Base-by-base conservation (phyloP, 2,113 vertebrate species). In the Neogobius melanostomus region DNA sequence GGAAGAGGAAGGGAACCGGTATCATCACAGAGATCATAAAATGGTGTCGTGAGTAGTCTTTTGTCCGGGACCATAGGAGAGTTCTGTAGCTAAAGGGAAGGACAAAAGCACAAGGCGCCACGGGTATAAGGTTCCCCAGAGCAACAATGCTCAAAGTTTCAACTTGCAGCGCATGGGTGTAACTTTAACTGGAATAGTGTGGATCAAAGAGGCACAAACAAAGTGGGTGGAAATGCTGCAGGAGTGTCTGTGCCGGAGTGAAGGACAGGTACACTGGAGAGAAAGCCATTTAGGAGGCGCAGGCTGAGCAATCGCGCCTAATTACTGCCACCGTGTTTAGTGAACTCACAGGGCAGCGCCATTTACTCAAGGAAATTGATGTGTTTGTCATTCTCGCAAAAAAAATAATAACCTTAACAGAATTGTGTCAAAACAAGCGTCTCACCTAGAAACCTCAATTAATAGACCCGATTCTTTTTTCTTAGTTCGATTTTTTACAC, bases 161-260 rank as follows among this genome's bases (percentile, higher is more conserved):
- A 87, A 88, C 90, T 93, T 93, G 89, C 92, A 92, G 89, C 86
- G 68, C 89, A 88, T 91, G 91, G 91, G 89, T 91, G 91, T 91
- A 93, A 91, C 90, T 91, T 91, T 89, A 91, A 90, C 88, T 91
- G 82, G 87, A 91, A 91, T 91, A 78, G 75, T 83, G 89, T 76
- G 86, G 90, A 92, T 91, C 88, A 91, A 91, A 92, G 90, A 80
- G 75, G 79, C 84, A 87, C 87, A 89, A 90, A 92, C 89, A 90
- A 89, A 91, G 91, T 91, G 85, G 85, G 88, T 89, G 89, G 88
- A 91, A 91, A 92, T 88, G 89, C 86, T 88, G 90, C 85, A 91
- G 90, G 86, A 92, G 87, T 87, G 87, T 91, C 88, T 87, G 82
- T 82, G 80, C 77, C 82, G 72, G 12, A 86, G 89, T 86, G 86